These are phyloP conservation scores for Phaonia tiefii DNA, from an alignment of 2,888 invertebrate species.

Conservation along the genomic window DNA sequence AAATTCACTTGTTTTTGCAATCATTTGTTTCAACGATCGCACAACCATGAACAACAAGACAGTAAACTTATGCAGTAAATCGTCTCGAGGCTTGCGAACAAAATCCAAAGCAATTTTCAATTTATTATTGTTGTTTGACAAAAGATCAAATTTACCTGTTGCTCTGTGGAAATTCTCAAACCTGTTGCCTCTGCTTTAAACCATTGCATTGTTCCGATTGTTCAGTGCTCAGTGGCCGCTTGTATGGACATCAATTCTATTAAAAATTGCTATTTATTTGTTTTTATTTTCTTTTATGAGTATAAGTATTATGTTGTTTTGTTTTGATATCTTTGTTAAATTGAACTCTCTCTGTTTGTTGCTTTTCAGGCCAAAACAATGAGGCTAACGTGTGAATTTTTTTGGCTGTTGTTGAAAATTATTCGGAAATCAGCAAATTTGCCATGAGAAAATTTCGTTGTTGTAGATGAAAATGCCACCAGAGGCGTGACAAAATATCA, in stretches of 20 bases:
- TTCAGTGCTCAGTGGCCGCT: conserved; percentile 37
- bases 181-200: conserved; percentile 54
- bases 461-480: conserved; percentile 26
- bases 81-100: conserved; percentile 24
- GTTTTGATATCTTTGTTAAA: conserved; percentile 57
- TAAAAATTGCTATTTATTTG: conserved; percentile 48
- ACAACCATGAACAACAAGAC: conserved; percentile 5
- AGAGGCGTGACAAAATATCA: conserved; percentile 50
- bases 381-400: conserved; percentile 5
- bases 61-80: conserved; percentile 35
- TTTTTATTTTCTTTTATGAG: conserved; percentile 29
- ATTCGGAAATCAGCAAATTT: conserved; percentile 29
- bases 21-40: neutral
- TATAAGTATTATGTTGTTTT: conserved; percentile 51
- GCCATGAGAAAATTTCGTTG: conserved; percentile 41
- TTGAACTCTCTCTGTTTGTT: conserved; percentile 9
- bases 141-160: conserved; percentile 57
- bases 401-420: conserved; percentile 43
- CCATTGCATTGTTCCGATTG: conserved; percentile 7
- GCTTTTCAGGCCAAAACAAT: neutral
- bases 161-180: conserved; percentile 33
- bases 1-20: conserved; percentile 17
- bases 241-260: conserved; percentile 39
- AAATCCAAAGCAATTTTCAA: conserved; percentile 11
- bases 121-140: conserved; percentile 10